Base-by-base conservation (phyloP, 2,888 invertebrate species). In the Dermolepida albohirtum region DNA sequence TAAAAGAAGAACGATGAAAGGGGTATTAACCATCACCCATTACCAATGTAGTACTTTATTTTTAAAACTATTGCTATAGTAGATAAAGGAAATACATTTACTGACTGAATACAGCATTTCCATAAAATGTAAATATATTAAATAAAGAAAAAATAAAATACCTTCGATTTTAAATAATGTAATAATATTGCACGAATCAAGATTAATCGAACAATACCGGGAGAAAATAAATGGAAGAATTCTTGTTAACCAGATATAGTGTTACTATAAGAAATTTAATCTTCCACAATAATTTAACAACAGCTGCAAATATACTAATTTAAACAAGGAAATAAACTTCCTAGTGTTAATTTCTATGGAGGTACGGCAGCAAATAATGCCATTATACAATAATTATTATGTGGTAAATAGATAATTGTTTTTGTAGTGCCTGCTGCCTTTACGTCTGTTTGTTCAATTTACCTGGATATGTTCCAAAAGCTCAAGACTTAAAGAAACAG, bases 361-460 rank as follows among this genome's bases (percentile, higher is more conserved):
- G 92, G 93, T 80, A 89, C 90, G 5, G 96, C 97, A 6, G 91
- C 91, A 0, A 94, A 92, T 74, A 95, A 95, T 84, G 92, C 97
- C 5, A 94, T 93, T 82, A 85, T 92, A 44, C 85, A 87, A 1
- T 89, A 94, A 12, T 81, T 92, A 66, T 88, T 90, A 63, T 83
- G 87, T 40, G 92, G 92, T 14, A 96, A 95, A 79, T 96, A 94
- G 79, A 88, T 95, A 0, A 87, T 97, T 8, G 81, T 97, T 66
- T 95, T 97, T 80, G 97, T 92, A 17, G 96, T 97, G 8, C 97
- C 97, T 12, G 97, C 97, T 6, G 97, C 97, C 2, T 97, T 96
- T 78, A 97, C 97, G 1, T 96, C 97, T 6, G 95, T 95, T 5
- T 97, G 97, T 80, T 94, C 95, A 0, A 91, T 84, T 86, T 95